Evolutionary conservation across 2,888 invertebrate genomes (phyloP).

Genomic region (Xanthia togata): DNA sequence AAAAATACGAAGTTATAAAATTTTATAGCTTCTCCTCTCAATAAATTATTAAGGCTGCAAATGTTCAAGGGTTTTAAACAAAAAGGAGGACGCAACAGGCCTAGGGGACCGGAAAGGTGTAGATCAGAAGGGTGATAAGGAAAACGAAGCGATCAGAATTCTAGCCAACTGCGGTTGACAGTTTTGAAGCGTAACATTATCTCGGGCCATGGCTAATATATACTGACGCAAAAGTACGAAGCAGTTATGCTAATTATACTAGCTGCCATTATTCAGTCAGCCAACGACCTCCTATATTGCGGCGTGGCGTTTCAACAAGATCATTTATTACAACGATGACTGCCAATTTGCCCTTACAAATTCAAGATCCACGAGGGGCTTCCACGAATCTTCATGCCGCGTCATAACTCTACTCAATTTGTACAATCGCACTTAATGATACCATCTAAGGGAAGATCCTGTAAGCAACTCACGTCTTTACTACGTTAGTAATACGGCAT

Average conservation of each 20-base stretch:
- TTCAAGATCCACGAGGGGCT: slow-evolving; percentile 62
- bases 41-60: slow-evolving; percentile 44
- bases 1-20: slow-evolving; percentile 55
- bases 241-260: slow-evolving; percentile 68
- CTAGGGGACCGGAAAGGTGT: slow-evolving; percentile 44
- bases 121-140: slow-evolving; percentile 40
- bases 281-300: slow-evolving; percentile 61
- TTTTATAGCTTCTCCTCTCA: slow-evolving; percentile 44
- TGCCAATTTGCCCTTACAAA: slow-evolving; percentile 66
- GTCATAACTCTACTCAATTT: slow-evolving; percentile 76
- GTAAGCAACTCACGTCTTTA: slow-evolving; percentile 69
- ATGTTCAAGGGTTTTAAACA: slow-evolving; percentile 39
- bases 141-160: slow-evolving; percentile 41
- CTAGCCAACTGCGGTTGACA: slow-evolving; percentile 68
- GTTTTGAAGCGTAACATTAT: slow-evolving; percentile 69
- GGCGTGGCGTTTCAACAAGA: slow-evolving; percentile 64
- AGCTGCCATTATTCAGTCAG: slow-evolving; percentile 61
- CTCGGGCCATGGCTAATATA: slow-evolving; percentile 50
- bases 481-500: slow-evolving; percentile 60
- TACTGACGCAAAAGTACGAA: slow-evolving; percentile 56
- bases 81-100: slow-evolving; percentile 61
- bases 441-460: slow-evolving; percentile 56
- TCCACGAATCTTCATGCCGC: slow-evolving; percentile 67
- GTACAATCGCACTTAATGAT: slow-evolving; percentile 73
- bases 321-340: slow-evolving; percentile 71